These are phyloP conservation scores for Eulemur albifrons DNA, from an alignment of 2,797 vertebrate genomes.

Conservation along the genomic window DNA sequence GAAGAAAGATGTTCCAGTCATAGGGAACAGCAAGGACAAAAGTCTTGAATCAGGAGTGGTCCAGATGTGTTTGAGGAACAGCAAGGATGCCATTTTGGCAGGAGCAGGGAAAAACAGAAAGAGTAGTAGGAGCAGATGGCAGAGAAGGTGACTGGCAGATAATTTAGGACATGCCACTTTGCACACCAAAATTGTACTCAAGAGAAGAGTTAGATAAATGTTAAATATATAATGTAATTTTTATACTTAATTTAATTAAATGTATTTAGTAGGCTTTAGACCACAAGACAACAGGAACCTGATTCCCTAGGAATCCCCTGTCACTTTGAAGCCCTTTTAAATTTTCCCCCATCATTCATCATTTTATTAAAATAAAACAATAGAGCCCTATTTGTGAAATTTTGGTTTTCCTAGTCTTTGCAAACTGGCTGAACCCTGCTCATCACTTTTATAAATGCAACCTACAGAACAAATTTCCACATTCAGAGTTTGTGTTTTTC, in stretches of 20 bases:
- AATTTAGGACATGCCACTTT: not conserved
- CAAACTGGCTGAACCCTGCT: not conserved
- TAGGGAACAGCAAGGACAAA: not conserved
- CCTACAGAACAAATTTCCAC: slow-evolving; percentile 30
- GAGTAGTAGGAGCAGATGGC: not conserved
- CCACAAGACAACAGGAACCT: not conserved
- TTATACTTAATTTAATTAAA: not conserved
- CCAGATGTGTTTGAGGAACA: not conserved
- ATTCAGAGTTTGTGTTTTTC: slow-evolving; percentile 57
- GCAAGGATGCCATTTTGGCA: not conserved
- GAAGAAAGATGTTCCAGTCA: not conserved
- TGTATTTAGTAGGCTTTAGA: not conserved
- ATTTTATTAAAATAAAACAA: slow-evolving; percentile 31
- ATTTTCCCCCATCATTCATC: not conserved
- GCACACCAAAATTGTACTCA: not conserved
- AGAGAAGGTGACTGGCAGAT: not conserved
- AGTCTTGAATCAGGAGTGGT: not conserved
- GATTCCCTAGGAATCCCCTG: not conserved
- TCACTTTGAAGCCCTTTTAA: not conserved
- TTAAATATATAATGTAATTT: not conserved
- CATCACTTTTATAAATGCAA: slow-evolving; percentile 29
- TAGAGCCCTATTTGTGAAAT: not conserved
- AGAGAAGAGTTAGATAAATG: not conserved
- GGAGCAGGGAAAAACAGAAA: not conserved
- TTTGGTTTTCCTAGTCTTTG: slow-evolving; percentile 16